Conservation (phyloP, 2,888 invertebrate genomes). For the Ichneumon xanthorius region DNA sequence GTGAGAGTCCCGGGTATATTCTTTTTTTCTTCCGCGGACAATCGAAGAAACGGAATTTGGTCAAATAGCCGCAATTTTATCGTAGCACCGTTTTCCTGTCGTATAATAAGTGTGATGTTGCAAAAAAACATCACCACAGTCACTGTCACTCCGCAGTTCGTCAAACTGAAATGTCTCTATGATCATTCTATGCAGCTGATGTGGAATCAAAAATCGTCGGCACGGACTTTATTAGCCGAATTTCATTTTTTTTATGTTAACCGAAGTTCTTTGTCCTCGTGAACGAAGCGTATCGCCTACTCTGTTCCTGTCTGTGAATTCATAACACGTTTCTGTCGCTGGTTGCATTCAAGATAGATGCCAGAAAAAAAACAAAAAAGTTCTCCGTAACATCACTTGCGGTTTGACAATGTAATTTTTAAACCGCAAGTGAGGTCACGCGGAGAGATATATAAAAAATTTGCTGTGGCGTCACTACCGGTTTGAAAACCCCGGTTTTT, state of each 20-base stretch:
- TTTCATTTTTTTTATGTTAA: neutral
- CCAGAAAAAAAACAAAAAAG: neutral
- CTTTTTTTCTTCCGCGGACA: slow-evolving; percentile 25
- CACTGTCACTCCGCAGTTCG: slow-evolving; percentile 27
- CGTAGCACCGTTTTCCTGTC: slow-evolving; percentile 25
- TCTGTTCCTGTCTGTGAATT: neutral
- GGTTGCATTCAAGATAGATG: neutral
- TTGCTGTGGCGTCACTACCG: neutral
- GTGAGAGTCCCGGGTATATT: slow-evolving; percentile 28
- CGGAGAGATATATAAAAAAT: neutral
- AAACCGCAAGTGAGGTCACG: neutral
- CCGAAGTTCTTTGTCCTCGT: slow-evolving; percentile 31
- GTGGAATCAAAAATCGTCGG: neutral
- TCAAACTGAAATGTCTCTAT: slow-evolving; percentile 24
- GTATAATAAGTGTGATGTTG: slow-evolving; percentile 8
- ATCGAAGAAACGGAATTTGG: slow-evolving; percentile 26
- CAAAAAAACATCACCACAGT: neutral
- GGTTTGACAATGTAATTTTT: neutral
- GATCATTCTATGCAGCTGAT: slow-evolving; percentile 16
- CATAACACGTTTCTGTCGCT: neutral
- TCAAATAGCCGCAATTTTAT: slow-evolving; percentile 42
- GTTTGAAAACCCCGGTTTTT: no score
- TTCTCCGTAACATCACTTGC: neutral
- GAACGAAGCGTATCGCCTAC: slow-evolving; percentile 2
- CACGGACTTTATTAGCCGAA: slow-evolving; percentile 2